These are phyloP conservation scores for Oreochromis spilurus DNA, from an alignment of 2,113 vertebrate genomes.

Conservation along the genomic window DNA sequence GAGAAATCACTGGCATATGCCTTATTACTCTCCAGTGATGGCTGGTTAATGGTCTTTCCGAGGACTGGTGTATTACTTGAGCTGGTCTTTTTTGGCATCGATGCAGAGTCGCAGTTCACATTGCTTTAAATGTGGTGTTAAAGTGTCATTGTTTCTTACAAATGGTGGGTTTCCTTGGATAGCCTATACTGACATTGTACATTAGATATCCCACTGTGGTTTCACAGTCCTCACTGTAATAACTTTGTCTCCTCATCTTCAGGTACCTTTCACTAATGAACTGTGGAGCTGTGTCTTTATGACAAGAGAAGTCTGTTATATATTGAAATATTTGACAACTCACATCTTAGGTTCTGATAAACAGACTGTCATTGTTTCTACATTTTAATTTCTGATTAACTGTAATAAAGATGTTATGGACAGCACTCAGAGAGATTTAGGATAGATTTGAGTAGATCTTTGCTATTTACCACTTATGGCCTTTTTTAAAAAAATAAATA, in stretches of 20 bases:
- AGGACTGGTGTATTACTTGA: conserved; percentile 8
- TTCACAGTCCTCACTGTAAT: conserved; percentile 25
- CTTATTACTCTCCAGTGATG: not conserved
- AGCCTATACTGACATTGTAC: not conserved
- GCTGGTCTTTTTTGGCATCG: not conserved
- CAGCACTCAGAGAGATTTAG: conserved; percentile 11
- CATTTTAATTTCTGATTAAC: conserved; percentile 21
- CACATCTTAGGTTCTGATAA: conserved; percentile 21
- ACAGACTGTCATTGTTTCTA: conserved; percentile 15
- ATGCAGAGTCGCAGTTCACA: conserved; percentile 41
- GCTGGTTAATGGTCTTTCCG: not conserved
- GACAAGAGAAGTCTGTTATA: not conserved
- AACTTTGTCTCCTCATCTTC: conserved; percentile 24
- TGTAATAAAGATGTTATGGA: conserved; percentile 27
- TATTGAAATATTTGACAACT: conserved; percentile 19
- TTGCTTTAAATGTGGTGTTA: conserved; percentile 54
- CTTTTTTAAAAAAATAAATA: conserved; percentile 9
- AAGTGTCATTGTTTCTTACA: conserved; percentile 29
- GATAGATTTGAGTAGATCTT: conserved; percentile 32
- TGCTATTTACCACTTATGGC: conserved; percentile 29
- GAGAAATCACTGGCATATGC: conserved; percentile 16
- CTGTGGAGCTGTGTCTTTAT: conserved; percentile 17
- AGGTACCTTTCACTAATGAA: conserved; percentile 35
- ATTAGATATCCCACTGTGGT: conserved; percentile 10
- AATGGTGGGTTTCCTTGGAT: conserved; percentile 12